phyloP scores from a whole-genome alignment of 2,797 vertebrate species.

The Vireo griseus region DNA sequence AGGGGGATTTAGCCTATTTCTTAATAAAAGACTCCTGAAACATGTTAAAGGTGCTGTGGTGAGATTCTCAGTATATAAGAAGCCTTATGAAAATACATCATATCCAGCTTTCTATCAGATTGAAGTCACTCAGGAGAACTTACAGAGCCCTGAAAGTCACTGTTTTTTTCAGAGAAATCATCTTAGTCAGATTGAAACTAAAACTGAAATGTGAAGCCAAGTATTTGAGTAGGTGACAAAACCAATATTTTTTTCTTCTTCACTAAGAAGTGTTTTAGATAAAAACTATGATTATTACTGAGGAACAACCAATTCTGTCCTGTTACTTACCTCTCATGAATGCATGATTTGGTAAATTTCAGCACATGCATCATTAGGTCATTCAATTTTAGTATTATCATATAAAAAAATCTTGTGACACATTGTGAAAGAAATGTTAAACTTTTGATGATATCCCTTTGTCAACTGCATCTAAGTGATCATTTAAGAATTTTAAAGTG shows the following conservation, averaged over 20 bases:
- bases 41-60: not conserved
- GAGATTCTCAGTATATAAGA: not conserved
- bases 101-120: not conserved
- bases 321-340: not conserved
- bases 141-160: not conserved
- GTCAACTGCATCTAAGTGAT: not conserved
- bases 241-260: not conserved
- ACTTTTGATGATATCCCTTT: not conserved
- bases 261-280: not conserved
- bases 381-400: not conserved
- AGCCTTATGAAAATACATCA: not conserved
- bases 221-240: not conserved
- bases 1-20: not conserved
- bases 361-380: not conserved
- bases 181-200: not conserved
- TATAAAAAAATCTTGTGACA: not conserved
- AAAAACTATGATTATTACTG: not conserved
- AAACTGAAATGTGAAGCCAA: not conserved
- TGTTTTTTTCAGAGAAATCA: not conserved
- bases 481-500: not conserved
- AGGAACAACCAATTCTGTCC: not conserved
- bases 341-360: not conserved
- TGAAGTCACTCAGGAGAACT: not conserved
- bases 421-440: not conserved
- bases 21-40: not conserved